A percentile compares a stretch with the other conserved stretches of the same genome.
These are phyloP conservation scores for Lanius collurio DNA, from an alignment of 2,113 vertebrate species.

Conservation along the genomic window DNA sequence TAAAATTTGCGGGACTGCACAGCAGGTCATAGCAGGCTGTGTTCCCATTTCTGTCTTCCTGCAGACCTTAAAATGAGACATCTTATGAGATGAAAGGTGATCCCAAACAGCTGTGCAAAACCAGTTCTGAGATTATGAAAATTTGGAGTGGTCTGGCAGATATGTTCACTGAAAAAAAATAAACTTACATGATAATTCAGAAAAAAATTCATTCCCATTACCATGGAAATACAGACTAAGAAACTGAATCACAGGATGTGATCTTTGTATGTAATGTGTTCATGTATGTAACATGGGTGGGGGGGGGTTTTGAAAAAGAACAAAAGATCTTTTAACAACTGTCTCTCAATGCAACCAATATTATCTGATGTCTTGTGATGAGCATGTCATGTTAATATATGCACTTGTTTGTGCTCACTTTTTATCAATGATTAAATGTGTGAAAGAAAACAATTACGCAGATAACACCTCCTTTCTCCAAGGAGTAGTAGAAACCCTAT, in stretches of 20 bases:
- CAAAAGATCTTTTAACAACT: neutral
- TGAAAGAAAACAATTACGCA: neutral
- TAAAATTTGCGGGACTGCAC: constrained; percentile 11
- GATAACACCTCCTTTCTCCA: neutral
- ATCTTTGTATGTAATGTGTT: accelerated
- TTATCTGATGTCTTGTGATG: neutral
- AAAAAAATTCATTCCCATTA: neutral
- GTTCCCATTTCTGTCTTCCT: neutral
- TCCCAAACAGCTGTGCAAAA: constrained; percentile 31
- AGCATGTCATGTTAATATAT: neutral
- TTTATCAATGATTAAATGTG: neutral
- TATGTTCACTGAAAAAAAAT: neutral
- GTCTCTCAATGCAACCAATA: neutral
- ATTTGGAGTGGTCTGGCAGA: neutral
- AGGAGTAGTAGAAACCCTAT: neutral
- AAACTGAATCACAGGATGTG: neutral
- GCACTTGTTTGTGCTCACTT: neutral
- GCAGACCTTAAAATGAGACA: constrained; percentile 2
- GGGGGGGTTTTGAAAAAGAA: neutral
- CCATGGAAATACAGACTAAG: neutral
- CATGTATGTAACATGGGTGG: neutral
- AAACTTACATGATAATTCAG: neutral
- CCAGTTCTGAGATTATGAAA: constrained; percentile 3
- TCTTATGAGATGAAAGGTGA: neutral
- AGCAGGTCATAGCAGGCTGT: neutral